Evolutionary conservation across 2,888 invertebrate species (phyloP), one percentile per base, ranked within the genome.

Genomic region (Hirtodrosophila confusa): DNA sequence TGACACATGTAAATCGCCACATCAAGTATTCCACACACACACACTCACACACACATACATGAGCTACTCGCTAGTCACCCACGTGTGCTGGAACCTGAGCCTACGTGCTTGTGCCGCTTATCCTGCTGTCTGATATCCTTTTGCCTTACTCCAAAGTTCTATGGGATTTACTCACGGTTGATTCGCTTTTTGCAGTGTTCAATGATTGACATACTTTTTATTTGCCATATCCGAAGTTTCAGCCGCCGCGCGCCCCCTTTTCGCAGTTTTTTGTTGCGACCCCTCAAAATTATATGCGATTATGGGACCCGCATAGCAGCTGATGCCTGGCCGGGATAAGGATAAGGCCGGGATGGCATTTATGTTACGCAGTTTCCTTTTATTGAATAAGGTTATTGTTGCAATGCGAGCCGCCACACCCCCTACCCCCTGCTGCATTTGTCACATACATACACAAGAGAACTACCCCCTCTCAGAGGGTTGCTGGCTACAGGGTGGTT

Each of bases 121-220:
- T 49, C 56, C 55, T 33, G 27, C 9, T n/a, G 44, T n/a, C 43
- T 23, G 60, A 53, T 56, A 40, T 53, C 37, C 53, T 36, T 70
- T 47, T 48, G 24, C 27, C 33, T 39, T 31, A 27, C 56, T 43
- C 56, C 36, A 8, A 37, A 39, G 33, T 49, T 37, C 36, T 24
- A 44, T 3, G 12, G 58, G 43, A 53, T 57, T 80, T 65, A 57
- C 57, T 54, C 69, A 68, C 79, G 78, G 69, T 61, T 73, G 76
- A 82, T 73, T 85, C 69, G 79, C 61, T 69, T 56, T 78, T 49
- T 72, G 61, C 55, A 55, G 69, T 50, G 63, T 57, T 71, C 79
- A 51, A 69, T 85, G 85, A 84, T 88, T 86, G 88, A 80, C 85
- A 88, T 77, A 77, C 79, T 65, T 88, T 88, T 78, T 78, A 88